phyloP scores from a whole-genome alignment of 2,113 vertebrate species.

The Ictalurus punctatus region DNA sequence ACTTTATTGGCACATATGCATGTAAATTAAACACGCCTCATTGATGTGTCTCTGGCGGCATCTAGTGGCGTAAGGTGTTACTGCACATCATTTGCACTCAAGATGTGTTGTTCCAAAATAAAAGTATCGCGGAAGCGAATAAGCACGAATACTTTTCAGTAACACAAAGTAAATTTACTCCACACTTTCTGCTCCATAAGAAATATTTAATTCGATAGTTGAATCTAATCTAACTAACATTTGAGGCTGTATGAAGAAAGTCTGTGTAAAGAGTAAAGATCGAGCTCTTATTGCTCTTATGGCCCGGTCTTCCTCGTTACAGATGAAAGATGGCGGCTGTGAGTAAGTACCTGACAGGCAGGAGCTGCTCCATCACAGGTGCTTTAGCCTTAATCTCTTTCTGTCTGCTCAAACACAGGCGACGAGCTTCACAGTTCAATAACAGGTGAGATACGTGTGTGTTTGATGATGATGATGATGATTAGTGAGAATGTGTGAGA shows the following conservation, averaged over 20 bases:
- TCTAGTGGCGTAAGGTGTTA: not conserved
- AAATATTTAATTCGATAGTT: not conserved
- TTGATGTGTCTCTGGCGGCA: not conserved
- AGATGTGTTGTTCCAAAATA: not conserved
- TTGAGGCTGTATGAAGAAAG: not conserved
- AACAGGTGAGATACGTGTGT: slow-evolving; percentile 66
- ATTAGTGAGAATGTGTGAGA: not conserved
- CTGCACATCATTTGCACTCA: not conserved
- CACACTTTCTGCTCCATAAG: not conserved
- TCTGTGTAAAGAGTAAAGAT: not conserved
- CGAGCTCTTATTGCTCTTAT: not conserved
- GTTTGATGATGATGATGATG: too few species aligned
- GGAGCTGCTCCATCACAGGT: slow-evolving; percentile 82
- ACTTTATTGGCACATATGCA: not conserved
- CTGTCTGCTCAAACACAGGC: slow-evolving; percentile 75
- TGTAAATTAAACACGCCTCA: not conserved
- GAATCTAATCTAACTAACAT: not conserved
- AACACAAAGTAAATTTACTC: not conserved
- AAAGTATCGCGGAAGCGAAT: not conserved
- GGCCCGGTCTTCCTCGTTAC: slow-evolving; percentile 22
- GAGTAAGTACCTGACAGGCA: slow-evolving; percentile 86
- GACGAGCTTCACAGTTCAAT: slow-evolving; percentile 48
- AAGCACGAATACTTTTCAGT: not conserved
- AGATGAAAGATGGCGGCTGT: slow-evolving; percentile 82
- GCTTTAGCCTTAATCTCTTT: slow-evolving; percentile 73